A percentile compares a stretch with the other conserved stretches of the same genome.
phyloP scores from a whole-genome alignment of 2,113 vertebrate genomes.

The Colaptes auratus region DNA sequence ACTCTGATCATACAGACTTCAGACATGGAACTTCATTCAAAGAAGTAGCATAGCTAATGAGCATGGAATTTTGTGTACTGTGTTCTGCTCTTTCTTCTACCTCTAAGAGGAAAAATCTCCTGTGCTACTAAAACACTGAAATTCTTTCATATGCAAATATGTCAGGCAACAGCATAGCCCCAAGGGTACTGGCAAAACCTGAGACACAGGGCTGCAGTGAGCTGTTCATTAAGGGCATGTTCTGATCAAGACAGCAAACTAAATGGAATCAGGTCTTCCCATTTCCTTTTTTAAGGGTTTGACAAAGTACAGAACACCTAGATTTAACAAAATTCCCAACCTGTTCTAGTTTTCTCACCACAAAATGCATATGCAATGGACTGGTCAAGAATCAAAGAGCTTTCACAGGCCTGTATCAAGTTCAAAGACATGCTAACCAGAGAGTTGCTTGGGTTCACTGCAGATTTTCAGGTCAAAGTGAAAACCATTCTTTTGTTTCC shows the following conservation, averaged over 20 bases:
- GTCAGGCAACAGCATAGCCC: slow-evolving; percentile 51
- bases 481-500: neutral
- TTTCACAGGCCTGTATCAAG: neutral
- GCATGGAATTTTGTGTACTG: neutral
- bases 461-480: neutral
- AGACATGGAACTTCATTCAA: slow-evolving; percentile 2
- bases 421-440: slow-evolving; percentile 3
- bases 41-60: neutral
- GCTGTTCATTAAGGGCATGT: slow-evolving; percentile 45
- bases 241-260: slow-evolving; percentile 23
- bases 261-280: neutral
- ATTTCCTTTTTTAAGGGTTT: neutral
- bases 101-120: neutral
- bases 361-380: neutral
- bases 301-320: neutral
- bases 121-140: slow-evolving; percentile 17
- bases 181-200: slow-evolving; percentile 52
- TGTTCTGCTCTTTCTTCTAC: neutral
- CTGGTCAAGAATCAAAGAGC: neutral
- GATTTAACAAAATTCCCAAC: neutral
- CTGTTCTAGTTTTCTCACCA: neutral
- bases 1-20: slow-evolving; percentile 42
- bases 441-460: neutral
- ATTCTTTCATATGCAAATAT: slow-evolving; percentile 68
- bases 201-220: neutral